These are phyloP conservation scores for Mus spicilegus DNA, from an alignment of 2,113 vertebrate genomes.

Conservation along the genomic window DNA sequence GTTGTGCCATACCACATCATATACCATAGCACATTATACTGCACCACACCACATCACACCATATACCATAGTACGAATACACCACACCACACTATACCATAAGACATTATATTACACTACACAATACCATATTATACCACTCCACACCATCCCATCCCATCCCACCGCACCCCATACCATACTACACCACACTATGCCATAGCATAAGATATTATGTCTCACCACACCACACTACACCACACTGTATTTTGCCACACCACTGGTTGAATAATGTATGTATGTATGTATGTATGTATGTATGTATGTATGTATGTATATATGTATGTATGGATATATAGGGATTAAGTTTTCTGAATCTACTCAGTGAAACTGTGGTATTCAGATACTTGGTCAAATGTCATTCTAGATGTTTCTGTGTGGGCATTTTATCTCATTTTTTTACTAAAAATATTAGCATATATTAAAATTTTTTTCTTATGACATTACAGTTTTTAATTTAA, in stretches of 20 bases:
- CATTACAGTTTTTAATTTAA: neutral
- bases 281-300: neutral
- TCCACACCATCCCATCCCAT: too few species aligned
- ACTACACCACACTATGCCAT: neutral
- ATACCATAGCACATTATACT: neutral
- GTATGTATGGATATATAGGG: neutral
- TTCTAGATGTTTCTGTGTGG: constrained; percentile 10
- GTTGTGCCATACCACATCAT: neutral
- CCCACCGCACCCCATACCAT: too few species aligned
- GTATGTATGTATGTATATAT: neutral
- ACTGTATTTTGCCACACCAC: neutral
- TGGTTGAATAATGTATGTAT: neutral
- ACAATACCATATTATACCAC: neutral
- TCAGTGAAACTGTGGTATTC: neutral
- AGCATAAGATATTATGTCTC: too few species aligned
- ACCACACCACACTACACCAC: neutral
- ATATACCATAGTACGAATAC: neutral
- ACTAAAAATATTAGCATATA: neutral
- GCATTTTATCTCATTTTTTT: neutral
- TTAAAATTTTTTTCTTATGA: neutral
- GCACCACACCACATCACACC: rapidly evolving
- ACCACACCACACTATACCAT: neutral
- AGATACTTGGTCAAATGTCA: constrained; percentile 13
- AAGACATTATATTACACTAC: rapidly evolving
- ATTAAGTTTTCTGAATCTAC: constrained; percentile 22